A percentile compares a stretch with the other conserved stretches of the same genome.
phyloP scores from a whole-genome alignment of 2,888 invertebrate species.

The Apocheima hispidaria region DNA sequence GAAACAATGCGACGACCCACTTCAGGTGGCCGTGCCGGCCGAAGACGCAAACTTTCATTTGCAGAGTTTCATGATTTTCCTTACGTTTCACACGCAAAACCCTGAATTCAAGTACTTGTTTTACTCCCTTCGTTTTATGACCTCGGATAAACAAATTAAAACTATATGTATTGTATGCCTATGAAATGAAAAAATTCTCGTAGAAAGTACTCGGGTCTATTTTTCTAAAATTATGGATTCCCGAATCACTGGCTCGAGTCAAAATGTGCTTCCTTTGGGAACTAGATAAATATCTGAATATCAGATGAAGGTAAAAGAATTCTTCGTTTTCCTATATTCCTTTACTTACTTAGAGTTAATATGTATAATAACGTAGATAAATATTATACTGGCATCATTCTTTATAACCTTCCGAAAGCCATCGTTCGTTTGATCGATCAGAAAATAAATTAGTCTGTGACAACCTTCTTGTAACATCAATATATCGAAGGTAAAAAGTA shows the following conservation, averaged over 20 bases:
- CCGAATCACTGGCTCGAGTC: constrained; percentile 17
- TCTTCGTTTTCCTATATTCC: constrained; percentile 2
- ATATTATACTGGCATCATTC: not conserved
- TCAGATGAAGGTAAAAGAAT: not conserved
- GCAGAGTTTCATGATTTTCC: too few species aligned
- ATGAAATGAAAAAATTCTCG: not conserved
- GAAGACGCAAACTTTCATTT: too few species aligned
- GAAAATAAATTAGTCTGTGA: too few species aligned
- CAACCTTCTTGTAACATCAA: too few species aligned
- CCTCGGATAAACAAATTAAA: not conserved
- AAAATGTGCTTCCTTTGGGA: constrained; percentile 25
- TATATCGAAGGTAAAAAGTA: too few species aligned
- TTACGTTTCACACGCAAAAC: too few species aligned
- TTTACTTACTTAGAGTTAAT: not conserved
- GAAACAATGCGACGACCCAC: too few species aligned
- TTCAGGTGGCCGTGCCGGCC: too few species aligned
- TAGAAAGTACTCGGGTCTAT: constrained; percentile 2
- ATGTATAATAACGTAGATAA: not conserved
- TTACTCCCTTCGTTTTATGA: not conserved
- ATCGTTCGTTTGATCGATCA: too few species aligned
- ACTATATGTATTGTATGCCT: not conserved
- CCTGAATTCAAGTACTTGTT: not conserved
- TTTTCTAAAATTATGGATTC: constrained; percentile 15
- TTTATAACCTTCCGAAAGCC: too few species aligned
- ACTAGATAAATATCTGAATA: constrained; percentile 24